phyloP scores from a whole-genome alignment of 2,797 vertebrate genomes.

The Mus caroli region DNA sequence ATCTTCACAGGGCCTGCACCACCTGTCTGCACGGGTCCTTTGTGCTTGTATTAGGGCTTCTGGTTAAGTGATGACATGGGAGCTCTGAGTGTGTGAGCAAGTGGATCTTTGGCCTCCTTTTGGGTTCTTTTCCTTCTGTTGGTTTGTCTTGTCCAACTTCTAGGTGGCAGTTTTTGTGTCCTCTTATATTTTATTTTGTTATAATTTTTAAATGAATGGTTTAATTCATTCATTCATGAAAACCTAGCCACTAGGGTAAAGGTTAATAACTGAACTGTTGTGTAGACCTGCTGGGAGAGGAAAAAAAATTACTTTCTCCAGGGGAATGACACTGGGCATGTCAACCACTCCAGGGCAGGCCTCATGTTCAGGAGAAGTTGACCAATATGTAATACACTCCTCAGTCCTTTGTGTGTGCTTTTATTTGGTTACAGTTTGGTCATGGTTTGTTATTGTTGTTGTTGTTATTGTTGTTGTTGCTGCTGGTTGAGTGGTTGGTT shows the following conservation, averaged over 20 bases:
- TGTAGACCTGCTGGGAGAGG: not conserved
- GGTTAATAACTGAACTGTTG: not conserved
- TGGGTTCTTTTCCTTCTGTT: not conserved
- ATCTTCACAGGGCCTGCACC: not conserved
- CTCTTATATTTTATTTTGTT: not conserved
- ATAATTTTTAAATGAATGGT: not conserved
- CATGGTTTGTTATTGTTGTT: too few relatives aligned
- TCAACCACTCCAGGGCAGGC: not conserved
- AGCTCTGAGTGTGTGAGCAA: not conserved
- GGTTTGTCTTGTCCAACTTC: not conserved
- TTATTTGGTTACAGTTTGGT: not conserved
- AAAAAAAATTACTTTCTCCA: not conserved
- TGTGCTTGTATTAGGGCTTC: not conserved
- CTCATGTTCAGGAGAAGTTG: not conserved
- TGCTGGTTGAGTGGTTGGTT: not conserved
- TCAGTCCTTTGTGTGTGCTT: not conserved
- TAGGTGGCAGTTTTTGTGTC: not conserved
- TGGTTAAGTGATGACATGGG: not conserved
- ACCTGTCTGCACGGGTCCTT: not conserved
- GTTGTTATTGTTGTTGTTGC: too few relatives aligned
- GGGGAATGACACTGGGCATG: not conserved
- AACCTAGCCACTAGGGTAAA: not conserved
- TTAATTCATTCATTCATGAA: not conserved
- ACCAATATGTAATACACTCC: not conserved
- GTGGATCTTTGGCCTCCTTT: not conserved